phyloP scores from a whole-genome alignment of 2,888 invertebrate species.

The Ganaspis brasiliensis region DNA sequence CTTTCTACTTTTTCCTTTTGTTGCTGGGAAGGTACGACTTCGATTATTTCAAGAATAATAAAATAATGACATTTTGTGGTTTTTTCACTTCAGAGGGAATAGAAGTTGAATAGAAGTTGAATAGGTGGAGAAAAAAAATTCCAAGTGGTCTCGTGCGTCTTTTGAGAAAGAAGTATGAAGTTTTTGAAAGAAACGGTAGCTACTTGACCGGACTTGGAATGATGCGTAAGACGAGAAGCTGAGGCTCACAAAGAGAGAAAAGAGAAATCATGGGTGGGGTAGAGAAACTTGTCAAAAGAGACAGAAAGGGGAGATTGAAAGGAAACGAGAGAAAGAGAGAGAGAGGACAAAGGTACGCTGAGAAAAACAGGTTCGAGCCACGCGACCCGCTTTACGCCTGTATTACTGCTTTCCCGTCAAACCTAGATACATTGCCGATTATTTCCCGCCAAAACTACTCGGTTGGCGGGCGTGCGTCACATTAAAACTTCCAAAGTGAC shows the following conservation, averaged over 20 bases:
- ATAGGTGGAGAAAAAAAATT: conserved; percentile 1
- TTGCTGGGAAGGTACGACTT: too few species aligned
- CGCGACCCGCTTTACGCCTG: conserved; percentile 69
- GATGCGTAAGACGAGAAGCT: conserved; percentile 74
- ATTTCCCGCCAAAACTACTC: conserved; percentile 73
- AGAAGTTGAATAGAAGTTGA: too few species aligned
- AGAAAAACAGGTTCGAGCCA: conserved; percentile 74
- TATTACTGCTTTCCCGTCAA: conserved; percentile 59
- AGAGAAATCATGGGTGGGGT: conserved; percentile 47
- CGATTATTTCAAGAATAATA: too few species aligned
- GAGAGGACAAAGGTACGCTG: conserved; percentile 59
- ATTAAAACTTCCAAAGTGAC: conserved; percentile 17
- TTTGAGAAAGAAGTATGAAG: neutral
- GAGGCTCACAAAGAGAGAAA: conserved; percentile 55
- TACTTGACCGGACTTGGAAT: conserved; percentile 35
- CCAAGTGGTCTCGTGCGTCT: conserved; percentile 5
- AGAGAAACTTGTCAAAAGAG: conserved; percentile 38
- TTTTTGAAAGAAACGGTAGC: conserved; percentile 36
- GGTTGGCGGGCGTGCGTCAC: conserved; percentile 48
- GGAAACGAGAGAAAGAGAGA: conserved; percentile 65
- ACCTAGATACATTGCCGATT: conserved; percentile 55
- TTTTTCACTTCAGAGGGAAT: too few species aligned
- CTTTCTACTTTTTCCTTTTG: too few species aligned
- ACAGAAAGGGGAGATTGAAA: conserved; percentile 51
- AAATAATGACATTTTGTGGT: too few species aligned